Percentiles rank a stretch among this genome's conserved stretches.
Evolutionary conservation across 2,797 vertebrate species (phyloP).

Genomic region (Hypotaenidia philippensis): DNA sequence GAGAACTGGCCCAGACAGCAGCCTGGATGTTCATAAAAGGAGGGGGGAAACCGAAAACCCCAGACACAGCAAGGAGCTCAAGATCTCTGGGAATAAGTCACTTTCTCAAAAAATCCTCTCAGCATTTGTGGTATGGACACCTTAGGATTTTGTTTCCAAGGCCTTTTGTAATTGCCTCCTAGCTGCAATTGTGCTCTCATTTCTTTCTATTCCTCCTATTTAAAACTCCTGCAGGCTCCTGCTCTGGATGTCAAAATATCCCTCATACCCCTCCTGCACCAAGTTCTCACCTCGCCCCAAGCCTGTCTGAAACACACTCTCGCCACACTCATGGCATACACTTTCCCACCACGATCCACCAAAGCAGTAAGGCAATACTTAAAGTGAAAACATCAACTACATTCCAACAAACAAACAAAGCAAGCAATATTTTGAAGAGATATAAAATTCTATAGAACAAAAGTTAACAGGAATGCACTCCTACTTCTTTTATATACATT

Average conservation of each 20-base stretch:
- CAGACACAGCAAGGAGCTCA: neutral
- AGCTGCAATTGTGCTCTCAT: neutral
- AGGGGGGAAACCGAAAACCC: neutral
- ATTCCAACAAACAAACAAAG: neutral
- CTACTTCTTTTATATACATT: neutral
- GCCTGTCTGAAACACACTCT: too few species aligned
- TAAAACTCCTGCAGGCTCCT: neutral
- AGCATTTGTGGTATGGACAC: neutral
- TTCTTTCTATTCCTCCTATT: neutral
- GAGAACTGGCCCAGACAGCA: rapidly evolving
- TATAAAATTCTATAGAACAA: neutral
- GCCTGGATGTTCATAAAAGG: neutral
- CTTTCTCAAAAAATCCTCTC: neutral
- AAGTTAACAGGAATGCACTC: neutral
- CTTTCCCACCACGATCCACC: neutral
- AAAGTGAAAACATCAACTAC: neutral
- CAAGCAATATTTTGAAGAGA: neutral
- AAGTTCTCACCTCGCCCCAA: rapidly evolving
- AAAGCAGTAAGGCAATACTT: neutral
- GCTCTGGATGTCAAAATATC: neutral
- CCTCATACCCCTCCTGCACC: neutral
- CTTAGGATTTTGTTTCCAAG: neutral
- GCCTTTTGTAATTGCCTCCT: neutral
- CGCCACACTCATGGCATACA: neutral
- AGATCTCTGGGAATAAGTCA: neutral